A percentile compares a stretch with the other conserved stretches of the same genome.
Conservation (phyloP, 2,797 vertebrate genomes). For the Catharus ustulatus region DNA sequence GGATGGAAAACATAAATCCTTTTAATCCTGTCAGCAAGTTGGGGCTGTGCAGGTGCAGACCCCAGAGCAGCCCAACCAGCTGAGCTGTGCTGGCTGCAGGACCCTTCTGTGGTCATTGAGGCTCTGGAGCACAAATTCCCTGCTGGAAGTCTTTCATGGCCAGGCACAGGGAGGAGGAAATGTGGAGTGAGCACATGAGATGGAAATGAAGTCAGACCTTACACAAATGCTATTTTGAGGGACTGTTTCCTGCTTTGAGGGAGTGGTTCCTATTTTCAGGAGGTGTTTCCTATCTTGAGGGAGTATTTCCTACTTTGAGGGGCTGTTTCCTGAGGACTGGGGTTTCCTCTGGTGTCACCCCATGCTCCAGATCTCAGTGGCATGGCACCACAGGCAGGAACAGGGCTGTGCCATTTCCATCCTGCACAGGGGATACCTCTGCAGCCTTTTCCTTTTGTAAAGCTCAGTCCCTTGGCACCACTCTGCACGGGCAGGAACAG, state of each 20-base stretch:
- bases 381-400: neutral
- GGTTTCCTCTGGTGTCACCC: neutral
- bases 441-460: neutral
- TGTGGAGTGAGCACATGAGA: neutral
- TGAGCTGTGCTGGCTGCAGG: accelerated
- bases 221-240: neutral
- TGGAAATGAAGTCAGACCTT: neutral
- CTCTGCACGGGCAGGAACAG: accelerated
- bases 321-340: neutral
- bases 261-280: neutral
- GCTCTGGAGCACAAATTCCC: neutral
- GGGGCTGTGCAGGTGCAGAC: neutral
- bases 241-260: neutral
- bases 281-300: neutral
- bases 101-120: neutral
- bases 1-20: neutral
- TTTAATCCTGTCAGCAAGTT: neutral
- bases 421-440: neutral
- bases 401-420: neutral
- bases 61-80: accelerated
- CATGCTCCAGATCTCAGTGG: neutral
- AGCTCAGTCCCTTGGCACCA: neutral
- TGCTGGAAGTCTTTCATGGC: neutral
- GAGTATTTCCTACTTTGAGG: neutral
- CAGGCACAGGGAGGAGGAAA: neutral